Evolutionary conservation across 2,113 vertebrate species (phyloP).

Genomic region (Spilogale gracilis): DNA sequence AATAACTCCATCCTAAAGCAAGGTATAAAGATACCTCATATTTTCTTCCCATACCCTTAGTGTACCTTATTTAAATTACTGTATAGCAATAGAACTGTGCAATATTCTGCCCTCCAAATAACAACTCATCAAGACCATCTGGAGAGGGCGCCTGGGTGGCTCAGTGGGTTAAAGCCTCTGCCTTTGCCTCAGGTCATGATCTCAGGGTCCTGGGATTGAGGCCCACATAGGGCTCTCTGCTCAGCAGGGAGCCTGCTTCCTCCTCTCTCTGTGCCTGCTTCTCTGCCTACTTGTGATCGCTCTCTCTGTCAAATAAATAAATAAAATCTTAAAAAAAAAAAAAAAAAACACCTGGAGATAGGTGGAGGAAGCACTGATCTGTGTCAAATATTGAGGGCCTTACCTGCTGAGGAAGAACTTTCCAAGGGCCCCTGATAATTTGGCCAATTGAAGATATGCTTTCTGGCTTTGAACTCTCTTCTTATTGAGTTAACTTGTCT

Average conservation of each 20-base stretch:
- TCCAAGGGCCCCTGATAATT: not conserved
- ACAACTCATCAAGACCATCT: not conserved
- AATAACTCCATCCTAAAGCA: not conserved
- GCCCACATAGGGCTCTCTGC: too few species aligned
- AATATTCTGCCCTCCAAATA: not conserved
- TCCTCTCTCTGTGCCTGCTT: too few species aligned
- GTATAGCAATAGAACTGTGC: not conserved
- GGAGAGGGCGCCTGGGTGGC: not conserved
- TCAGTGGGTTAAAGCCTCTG: too few species aligned
- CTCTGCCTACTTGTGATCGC: too few species aligned
- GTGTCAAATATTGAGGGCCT: not conserved
- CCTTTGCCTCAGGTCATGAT: too few species aligned
- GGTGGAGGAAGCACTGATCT: not conserved
- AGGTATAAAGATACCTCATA: not conserved
- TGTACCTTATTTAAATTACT: not conserved
- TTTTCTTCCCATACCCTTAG: not conserved
- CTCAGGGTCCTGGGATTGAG: too few species aligned
- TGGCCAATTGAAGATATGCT: not conserved
- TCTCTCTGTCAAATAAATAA: too few species aligned
- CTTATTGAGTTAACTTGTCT: constrained; percentile 42
- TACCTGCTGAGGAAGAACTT: not conserved
- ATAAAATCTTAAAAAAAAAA: too few species aligned
- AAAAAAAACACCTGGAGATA: not conserved
- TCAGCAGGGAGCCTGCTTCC: too few species aligned
- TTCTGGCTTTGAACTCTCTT: not conserved